These are phyloP conservation scores for Drosophila azteca DNA, from an alignment of 1,140 invertebrate genomes.

Conservation along the genomic window DNA sequence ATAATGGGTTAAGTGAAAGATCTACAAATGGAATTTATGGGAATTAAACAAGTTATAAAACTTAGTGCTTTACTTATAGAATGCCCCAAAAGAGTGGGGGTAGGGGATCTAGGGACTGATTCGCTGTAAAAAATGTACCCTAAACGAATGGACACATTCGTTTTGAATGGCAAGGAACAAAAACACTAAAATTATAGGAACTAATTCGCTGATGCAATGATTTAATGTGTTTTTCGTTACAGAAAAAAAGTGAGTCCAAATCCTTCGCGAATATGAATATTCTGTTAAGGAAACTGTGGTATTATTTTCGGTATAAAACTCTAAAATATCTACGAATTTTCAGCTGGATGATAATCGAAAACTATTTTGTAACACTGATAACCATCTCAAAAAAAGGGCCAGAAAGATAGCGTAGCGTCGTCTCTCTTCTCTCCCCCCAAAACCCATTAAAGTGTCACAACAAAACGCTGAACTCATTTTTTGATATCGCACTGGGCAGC, in stretches of 20 bases:
- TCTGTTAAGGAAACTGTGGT: no score
- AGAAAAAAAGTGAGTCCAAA: no score
- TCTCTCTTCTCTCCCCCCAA: no score
- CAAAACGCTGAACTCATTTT: constrained; percentile 78
- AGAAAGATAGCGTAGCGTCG: neutral
- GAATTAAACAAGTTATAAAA: constrained; percentile 33
- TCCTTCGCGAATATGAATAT: no score
- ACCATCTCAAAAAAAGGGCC: constrained; percentile 18
- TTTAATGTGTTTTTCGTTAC: no score
- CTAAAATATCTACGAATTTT: constrained; percentile 32
- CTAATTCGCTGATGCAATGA: no score
- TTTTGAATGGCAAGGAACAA: no score
- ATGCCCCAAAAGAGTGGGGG: no score
- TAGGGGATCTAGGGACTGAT: no score
- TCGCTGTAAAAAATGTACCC: no score
- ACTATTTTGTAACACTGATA: constrained; percentile 61
- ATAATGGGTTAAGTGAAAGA: constrained; percentile 24
- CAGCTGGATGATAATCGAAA: constrained; percentile 9
- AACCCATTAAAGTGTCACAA: constrained; percentile 74
- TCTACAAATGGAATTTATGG: constrained; percentile 47
- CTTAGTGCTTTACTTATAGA: neutral
- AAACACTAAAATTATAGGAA: no score
- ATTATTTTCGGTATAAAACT: constrained; percentile 8
- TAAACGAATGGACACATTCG: no score
- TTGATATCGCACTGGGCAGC: constrained; percentile 58